A percentile compares a stretch with the other conserved stretches of the same genome.
Conservation (phyloP, 2,797 vertebrate genomes). For the Enteromius radiatus region DNA sequence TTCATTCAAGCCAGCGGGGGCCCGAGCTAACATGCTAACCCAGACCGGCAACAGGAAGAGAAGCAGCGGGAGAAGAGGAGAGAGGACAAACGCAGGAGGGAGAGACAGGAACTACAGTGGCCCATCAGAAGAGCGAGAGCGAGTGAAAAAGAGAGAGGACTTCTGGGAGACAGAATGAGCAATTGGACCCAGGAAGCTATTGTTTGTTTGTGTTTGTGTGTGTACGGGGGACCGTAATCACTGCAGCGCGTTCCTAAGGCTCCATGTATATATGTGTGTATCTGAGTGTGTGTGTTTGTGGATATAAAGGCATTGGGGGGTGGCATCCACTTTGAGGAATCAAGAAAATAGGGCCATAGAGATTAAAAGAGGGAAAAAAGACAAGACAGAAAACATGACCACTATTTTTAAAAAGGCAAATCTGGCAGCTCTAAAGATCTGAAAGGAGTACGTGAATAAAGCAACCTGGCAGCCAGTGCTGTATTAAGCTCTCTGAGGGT, state of each 20-base stretch:
- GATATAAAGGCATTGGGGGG: constrained; percentile 4
- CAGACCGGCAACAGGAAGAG: constrained; percentile 74
- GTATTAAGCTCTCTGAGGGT: constrained; percentile 51
- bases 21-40: constrained; percentile 75
- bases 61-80: constrained; percentile 68
- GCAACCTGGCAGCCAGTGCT: constrained; percentile 39
- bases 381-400: constrained; percentile 55
- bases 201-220: constrained; percentile 35
- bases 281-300: constrained; percentile 59
- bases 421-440: constrained; percentile 46
- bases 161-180: constrained; percentile 54
- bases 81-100: constrained; percentile 60
- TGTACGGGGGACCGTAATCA: constrained; percentile 67
- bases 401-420: constrained; percentile 44
- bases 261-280: constrained; percentile 50
- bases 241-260: constrained; percentile 48
- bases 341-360: constrained; percentile 53
- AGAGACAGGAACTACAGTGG: constrained; percentile 71
- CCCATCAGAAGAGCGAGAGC: constrained; percentile 66
- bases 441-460: constrained; percentile 46
- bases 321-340: constrained; percentile 45
- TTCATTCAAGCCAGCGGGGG: constrained; percentile 75
- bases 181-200: constrained; percentile 47
- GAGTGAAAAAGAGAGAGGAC: constrained; percentile 52
- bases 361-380: constrained; percentile 44